These are phyloP conservation scores for Hemistola chrysoprasaria DNA, from an alignment of 2,888 invertebrate genomes.

Conservation along the genomic window DNA sequence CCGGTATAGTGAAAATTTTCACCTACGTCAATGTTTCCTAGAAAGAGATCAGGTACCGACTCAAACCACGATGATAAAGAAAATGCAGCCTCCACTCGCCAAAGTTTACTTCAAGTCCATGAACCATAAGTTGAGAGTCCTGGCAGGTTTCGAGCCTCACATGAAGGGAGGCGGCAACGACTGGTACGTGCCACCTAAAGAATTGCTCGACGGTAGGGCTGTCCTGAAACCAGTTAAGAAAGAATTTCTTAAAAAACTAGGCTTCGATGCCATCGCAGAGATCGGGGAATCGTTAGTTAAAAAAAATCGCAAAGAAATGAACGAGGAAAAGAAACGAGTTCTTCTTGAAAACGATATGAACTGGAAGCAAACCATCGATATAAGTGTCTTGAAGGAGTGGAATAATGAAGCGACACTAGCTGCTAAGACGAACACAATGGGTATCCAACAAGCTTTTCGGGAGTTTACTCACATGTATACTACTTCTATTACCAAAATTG, in stretches of 20 bases:
- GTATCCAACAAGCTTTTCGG: conserved; percentile 47
- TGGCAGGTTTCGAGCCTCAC: conserved; percentile 66
- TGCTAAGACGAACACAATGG: conserved; percentile 44
- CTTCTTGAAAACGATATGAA: conserved; percentile 47
- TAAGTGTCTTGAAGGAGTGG: conserved; percentile 38
- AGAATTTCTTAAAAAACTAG: conserved; percentile 48
- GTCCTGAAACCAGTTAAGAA: conserved; percentile 58
- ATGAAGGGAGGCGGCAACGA: conserved; percentile 64
- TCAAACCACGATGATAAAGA: conserved; percentile 57
- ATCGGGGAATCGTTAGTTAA: conserved; percentile 46
- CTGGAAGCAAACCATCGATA: conserved; percentile 50
- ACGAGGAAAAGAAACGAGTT: conserved; percentile 40
- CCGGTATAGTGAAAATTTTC: conserved; percentile 55
- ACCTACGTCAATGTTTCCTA: conserved; percentile 60
- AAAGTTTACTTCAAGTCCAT: conserved; percentile 67
- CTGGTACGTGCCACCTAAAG: conserved; percentile 63
- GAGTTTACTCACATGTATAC: conserved; percentile 54
- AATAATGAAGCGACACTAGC: conserved; percentile 39
- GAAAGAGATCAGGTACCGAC: conserved; percentile 63
- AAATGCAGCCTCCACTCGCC: conserved; percentile 60
- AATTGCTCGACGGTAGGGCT: conserved; percentile 50
- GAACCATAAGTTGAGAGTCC: conserved; percentile 52
- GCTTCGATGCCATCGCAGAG: conserved; percentile 49
- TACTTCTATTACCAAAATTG: conserved; percentile 53
- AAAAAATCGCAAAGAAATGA: conserved; percentile 42